Percentiles rank a stretch among this genome's conserved stretches.
phyloP scores from a whole-genome alignment of 2,113 vertebrate species.

The Poecilia latipinna region DNA sequence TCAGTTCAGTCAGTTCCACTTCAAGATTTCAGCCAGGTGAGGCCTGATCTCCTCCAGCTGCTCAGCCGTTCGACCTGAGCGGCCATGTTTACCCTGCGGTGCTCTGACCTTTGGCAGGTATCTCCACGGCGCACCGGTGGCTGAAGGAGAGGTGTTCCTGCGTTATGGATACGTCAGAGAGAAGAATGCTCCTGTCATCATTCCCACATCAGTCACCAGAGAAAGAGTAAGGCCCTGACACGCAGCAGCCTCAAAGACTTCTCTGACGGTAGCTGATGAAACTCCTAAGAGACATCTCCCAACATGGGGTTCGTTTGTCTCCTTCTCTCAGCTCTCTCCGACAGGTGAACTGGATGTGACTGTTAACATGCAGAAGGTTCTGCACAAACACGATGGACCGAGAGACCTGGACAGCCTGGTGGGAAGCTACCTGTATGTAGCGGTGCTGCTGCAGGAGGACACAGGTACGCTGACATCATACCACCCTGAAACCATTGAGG shows the following conservation, averaged over 20 bases:
- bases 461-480: constrained; percentile 35
- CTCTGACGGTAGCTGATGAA: no score
- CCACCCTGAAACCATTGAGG: not conserved
- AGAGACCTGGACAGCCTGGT: constrained; percentile 51
- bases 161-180: constrained; percentile 70
- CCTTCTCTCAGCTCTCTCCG: constrained; percentile 50
- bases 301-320: not conserved
- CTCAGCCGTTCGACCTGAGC: not conserved
- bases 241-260: no score
- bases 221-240: constrained; percentile 45
- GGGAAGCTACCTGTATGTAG: constrained; percentile 68
- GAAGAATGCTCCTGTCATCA: constrained; percentile 46
- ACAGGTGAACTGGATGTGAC: constrained; percentile 47
- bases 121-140: constrained; percentile 65
- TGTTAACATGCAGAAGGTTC: constrained; percentile 55
- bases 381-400: constrained; percentile 46
- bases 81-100: not conserved
- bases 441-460: constrained; percentile 65
- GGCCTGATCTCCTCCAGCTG: not conserved
- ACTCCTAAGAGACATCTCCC: not conserved
- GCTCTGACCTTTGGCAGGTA: constrained; percentile 61
- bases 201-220: constrained; percentile 55
- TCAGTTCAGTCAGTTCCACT: constrained; percentile 57
- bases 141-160: constrained; percentile 44
- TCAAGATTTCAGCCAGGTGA: constrained; percentile 76